phyloP scores from a whole-genome alignment of 2,113 vertebrate species.

The Pantherophis guttatus region DNA sequence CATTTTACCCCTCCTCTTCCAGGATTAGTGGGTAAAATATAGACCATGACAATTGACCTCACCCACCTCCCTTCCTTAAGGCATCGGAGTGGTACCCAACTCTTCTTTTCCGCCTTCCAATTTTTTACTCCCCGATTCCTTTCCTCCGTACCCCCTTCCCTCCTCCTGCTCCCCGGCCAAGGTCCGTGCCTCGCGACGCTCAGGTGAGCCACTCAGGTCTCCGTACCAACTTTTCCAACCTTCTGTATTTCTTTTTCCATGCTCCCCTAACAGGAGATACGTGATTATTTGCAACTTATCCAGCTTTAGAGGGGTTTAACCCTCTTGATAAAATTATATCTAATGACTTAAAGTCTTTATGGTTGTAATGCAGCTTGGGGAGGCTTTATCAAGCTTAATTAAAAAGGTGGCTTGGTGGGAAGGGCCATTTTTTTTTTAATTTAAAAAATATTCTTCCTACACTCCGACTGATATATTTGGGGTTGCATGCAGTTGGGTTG shows the following conservation, averaged over 20 bases:
- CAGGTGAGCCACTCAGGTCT: slow-evolving; percentile 76
- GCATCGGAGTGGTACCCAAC: slow-evolving; percentile 6
- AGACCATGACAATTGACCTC: slow-evolving; percentile 50
- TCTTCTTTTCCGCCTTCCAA: neutral
- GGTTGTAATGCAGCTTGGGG: slow-evolving; percentile 41
- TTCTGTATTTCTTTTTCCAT: slow-evolving; percentile 74
- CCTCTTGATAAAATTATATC: slow-evolving; percentile 54
- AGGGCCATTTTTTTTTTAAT: slow-evolving; percentile 14
- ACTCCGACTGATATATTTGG: neutral
- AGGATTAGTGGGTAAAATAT: slow-evolving; percentile 51
- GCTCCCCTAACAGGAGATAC: slow-evolving; percentile 16
- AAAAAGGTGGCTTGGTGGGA: neutral
- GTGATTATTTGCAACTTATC: slow-evolving; percentile 42
- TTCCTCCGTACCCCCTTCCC: neutral
- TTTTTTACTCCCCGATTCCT: neutral
- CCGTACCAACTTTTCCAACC: slow-evolving; percentile 79
- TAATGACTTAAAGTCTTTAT: slow-evolving; percentile 55
- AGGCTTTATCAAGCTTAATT: slow-evolving; percentile 43
- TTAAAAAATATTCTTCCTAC: neutral
- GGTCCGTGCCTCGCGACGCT: slow-evolving; percentile 42
- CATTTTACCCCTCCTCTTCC: slow-evolving; percentile 22
- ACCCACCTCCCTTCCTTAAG: slow-evolving; percentile 37
- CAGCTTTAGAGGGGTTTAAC: slow-evolving; percentile 51
- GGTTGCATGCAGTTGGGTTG: no score
- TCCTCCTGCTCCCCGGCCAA: neutral